Base-by-base conservation (phyloP, 2,888 invertebrate species). In the Ecdyonurus torrentis region DNA sequence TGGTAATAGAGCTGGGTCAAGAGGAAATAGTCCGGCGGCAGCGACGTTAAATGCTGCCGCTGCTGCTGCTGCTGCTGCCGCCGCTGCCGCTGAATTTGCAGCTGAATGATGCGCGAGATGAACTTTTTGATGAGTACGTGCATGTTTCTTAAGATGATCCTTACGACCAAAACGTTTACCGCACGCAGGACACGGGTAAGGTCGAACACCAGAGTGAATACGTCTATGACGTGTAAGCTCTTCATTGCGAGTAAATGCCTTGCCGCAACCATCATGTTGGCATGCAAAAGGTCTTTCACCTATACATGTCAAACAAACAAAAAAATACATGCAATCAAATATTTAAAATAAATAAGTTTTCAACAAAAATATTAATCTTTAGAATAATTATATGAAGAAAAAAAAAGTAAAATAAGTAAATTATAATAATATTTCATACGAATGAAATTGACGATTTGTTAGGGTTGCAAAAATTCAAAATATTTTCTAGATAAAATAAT, bases 71-170 rank as follows among this genome's bases (percentile, higher is more conserved):
- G 37, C 37, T 15, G 15, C 37, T 15, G 37, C 5, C 5, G 37
- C 5, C 5, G 37, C 37, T n/a, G n/a, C n/a, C 7, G 18, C 10
- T 7, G 50, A 7, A 50, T 7, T 18, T 7, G 50, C 62, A 18
- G 25, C 18, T 2, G 53, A 19, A 37, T 25, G 59, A 23, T 58
- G 62, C 52, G 61, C 50, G 19, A 59, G 25, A 10, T 60, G 58
- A n/a, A 68, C 67, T 62, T 69, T 65, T 63, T 73, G 72, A 69
- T 96, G 95, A 0, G 93, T 95, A 70, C 90, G 84, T 64, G 87
- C 86, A 72, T 97, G 96, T 71, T 96, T 97, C 76, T 93, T 93
- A 64, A 97, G 78, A 73, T 97, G 96, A 73, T 97, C 96, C 69
- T 94, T 87, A 58, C 96, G 81, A 0, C 95, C 95, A 72, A 96